Conservation (phyloP, 2,113 vertebrate genomes). For the Phoxinus phoxinus region DNA sequence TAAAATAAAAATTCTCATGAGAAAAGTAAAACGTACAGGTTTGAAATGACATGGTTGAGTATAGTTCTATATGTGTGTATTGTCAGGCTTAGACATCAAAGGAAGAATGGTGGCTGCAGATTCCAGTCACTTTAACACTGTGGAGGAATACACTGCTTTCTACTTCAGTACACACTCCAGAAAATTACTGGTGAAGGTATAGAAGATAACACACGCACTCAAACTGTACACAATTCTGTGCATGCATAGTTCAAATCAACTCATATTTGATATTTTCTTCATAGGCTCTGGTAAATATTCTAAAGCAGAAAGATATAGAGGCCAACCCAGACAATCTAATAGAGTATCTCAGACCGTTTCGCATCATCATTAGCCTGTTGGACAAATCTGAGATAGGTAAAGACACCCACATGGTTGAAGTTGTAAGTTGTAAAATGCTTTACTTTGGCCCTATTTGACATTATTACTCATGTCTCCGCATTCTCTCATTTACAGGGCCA, state of each 20-base stretch:
- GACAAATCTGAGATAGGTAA: slow-evolving; percentile 97
- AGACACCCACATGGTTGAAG: slow-evolving; percentile 11
- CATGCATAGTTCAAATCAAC: not conserved
- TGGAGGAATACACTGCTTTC: slow-evolving; percentile 82
- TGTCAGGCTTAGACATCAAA: slow-evolving; percentile 89
- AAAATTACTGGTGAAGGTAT: slow-evolving; percentile 90
- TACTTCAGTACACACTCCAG: slow-evolving; percentile 94
- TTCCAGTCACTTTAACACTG: slow-evolving; percentile 71
- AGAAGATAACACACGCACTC: not conserved
- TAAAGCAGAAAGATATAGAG: slow-evolving; percentile 84
- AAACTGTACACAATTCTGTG: not conserved
- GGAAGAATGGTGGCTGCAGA: slow-evolving; percentile 83
- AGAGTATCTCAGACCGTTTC: slow-evolving; percentile 89
- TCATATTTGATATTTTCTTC: slow-evolving; percentile 32
- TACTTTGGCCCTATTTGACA: not conserved
- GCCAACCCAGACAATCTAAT: slow-evolving; percentile 79
- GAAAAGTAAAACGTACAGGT: not conserved
- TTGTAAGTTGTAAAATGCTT: not conserved
- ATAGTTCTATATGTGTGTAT: slow-evolving; percentile 36
- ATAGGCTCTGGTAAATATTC: slow-evolving; percentile 86
- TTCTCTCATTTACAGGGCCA: slow-evolving; percentile 81
- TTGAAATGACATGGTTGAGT: not conserved
- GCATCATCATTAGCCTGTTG: slow-evolving; percentile 90
- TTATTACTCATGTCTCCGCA: not conserved
- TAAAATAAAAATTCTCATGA: too few relatives aligned